A percentile compares a stretch with the other conserved stretches of the same genome.
These are phyloP conservation scores for Sphinx pinastri DNA, from an alignment of 2,888 invertebrate species.

Conservation along the genomic window DNA sequence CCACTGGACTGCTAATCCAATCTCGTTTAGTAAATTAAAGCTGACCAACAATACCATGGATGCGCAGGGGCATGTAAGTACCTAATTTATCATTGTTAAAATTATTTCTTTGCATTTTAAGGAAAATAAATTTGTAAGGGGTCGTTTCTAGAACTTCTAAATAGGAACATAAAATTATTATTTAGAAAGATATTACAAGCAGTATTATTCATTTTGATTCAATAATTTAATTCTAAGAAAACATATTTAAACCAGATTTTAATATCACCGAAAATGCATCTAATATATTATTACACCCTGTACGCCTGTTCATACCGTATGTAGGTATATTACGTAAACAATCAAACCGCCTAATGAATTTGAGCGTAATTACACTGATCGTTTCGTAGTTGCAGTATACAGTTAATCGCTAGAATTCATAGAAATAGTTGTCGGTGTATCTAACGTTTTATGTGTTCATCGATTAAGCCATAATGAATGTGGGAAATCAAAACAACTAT, in stretches of 20 bases:
- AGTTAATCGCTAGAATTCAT: slow-evolving; percentile 15
- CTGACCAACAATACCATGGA: slow-evolving; percentile 94
- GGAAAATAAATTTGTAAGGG: too few relatives aligned
- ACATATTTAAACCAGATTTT: too few relatives aligned
- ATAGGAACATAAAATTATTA: too few relatives aligned
- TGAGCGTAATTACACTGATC: not conserved
- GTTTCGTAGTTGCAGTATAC: not conserved
- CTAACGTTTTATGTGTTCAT: slow-evolving; percentile 23
- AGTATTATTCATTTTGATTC: too few relatives aligned
- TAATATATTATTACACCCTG: too few relatives aligned
- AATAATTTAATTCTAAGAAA: too few relatives aligned
- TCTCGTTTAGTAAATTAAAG: slow-evolving; percentile 92
- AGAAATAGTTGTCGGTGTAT: slow-evolving; percentile 16
- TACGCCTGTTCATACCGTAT: too few relatives aligned
- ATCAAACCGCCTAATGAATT: not conserved
- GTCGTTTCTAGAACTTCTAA: too few relatives aligned
- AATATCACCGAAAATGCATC: too few relatives aligned
- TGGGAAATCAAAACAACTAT: slow-evolving; percentile 21
- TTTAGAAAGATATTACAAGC: too few relatives aligned
- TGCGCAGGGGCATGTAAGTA: slow-evolving; percentile 90
- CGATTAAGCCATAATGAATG: slow-evolving; percentile 24
- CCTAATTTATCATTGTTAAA: not conserved
- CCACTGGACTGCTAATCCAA: slow-evolving; percentile 93
- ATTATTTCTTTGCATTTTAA: not conserved
- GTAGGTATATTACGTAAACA: not conserved